Conservation (phyloP, 2,113 vertebrate genomes). For the Dissostichus mawsoni region DNA sequence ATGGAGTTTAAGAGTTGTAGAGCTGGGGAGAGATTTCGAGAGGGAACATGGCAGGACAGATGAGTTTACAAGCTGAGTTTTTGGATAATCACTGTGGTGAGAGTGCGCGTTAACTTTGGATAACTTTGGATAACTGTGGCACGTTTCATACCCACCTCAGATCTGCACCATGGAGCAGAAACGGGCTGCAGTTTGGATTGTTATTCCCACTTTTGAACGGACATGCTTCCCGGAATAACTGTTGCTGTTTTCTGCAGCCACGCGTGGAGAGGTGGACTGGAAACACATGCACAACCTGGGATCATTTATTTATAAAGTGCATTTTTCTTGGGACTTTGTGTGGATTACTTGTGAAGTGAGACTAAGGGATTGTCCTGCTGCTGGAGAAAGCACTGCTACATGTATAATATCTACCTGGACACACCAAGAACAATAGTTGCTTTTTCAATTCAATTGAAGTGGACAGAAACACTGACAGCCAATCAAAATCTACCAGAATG, state of each 20-base stretch:
- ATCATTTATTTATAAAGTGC: too few species aligned
- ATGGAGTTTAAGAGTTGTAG: constrained; percentile 2
- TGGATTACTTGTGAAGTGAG: too few species aligned
- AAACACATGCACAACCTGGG: too few species aligned
- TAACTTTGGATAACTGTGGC: constrained; percentile 28
- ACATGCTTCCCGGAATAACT: constrained; percentile 46
- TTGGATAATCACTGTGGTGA: constrained; percentile 19
- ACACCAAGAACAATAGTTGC: too few species aligned
- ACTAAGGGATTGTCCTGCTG: too few species aligned
- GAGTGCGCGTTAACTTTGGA: constrained; percentile 42
- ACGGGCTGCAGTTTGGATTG: neutral
- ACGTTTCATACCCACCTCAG: constrained; percentile 11
- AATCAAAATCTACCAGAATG: too few species aligned
- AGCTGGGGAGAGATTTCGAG: neutral
- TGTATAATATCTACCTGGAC: too few species aligned
- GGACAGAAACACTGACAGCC: too few species aligned
- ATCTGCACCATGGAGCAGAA: constrained; percentile 6
- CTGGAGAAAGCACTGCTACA: too few species aligned
- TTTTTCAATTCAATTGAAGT: too few species aligned
- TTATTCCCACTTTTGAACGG: constrained; percentile 3
- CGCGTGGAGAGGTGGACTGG: constrained; percentile 23
- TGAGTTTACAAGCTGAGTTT: constrained; percentile 20
- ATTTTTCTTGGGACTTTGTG: too few species aligned
- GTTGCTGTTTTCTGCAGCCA: constrained; percentile 23
- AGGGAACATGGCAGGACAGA: constrained; percentile 26